Evolutionary conservation across 2,113 vertebrate species (phyloP), one percentile per base, ranked within the genome.

Genomic region (Apistogramma diplotaenia): DNA sequence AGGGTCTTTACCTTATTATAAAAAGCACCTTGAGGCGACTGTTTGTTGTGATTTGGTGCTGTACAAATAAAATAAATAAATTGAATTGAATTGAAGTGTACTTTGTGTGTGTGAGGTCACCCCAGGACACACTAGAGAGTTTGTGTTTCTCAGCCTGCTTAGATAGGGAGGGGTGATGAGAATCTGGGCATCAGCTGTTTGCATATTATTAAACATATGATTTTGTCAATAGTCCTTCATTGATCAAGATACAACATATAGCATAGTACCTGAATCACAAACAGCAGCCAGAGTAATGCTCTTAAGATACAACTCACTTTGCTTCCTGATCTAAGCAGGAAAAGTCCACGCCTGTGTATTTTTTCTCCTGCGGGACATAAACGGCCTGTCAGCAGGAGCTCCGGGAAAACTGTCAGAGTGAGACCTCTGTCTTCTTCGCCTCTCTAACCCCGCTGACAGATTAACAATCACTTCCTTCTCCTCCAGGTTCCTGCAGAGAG

Each of bases 391-490:
- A 0, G 21, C 70, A 3, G 8, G 8, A 27, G 35, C 60, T 67
- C 37, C 19, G 27, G 7, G 58, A 3, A 62, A 40, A 35, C 4
- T 1, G 31, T 65, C 78, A 71, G 67, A 86, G 89, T 89, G 79
- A 84, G 58, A 80, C 60, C 27, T 87, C 83, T 46, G 43, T 16
- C 8, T 4, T 15, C 11, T n/a, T 8, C 0, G 1, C 2, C 8
- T 76, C 74, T 73, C 27, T 80, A 33, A 13, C 18, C 31, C 15
- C 5, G 2, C 37, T 15, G 10, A 19, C 71, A 40, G 9, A 15
- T 16, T 18, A 49, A 80, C 82, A 81, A 54, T 37, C 60, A 60
- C 65, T 71, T 90, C 79, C 74, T 65, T 85, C 54, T 62, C 54
- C 6, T 27, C 15, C 74, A 82, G 81, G 76, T 62, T 33, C 35